Conservation (phyloP, 2,113 vertebrate genomes). For the Nothobranchius kuhntae region DNA sequence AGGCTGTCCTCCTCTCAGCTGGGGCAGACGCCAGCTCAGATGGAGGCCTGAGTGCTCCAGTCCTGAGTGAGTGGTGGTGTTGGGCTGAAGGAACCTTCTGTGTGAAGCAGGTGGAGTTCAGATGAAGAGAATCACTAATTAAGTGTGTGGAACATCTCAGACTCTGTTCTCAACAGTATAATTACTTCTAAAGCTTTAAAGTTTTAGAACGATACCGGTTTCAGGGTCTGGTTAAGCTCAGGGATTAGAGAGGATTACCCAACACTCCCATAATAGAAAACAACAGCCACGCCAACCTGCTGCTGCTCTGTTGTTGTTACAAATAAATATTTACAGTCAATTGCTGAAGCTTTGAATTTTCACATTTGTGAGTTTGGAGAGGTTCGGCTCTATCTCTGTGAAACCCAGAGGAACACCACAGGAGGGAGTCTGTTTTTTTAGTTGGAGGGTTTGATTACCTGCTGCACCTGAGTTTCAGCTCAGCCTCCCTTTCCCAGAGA, state of each 20-base stretch:
- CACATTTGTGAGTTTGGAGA: not conserved
- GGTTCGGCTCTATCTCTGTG: no score
- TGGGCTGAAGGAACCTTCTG: no score
- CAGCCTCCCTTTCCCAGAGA: not conserved
- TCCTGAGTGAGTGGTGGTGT: no score
- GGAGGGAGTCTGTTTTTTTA: not conserved
- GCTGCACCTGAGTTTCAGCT: not conserved
- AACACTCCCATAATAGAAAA: slow-evolving; percentile 1
- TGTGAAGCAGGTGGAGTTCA: not conserved
- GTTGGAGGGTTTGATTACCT: not conserved
- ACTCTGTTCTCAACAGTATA: not conserved
- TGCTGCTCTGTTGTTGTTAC: not conserved
- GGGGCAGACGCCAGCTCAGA: no score
- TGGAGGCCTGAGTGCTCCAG: no score
- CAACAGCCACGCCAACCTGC: not conserved
- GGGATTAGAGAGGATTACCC: slow-evolving; percentile 9
- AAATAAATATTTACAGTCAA: not conserved
- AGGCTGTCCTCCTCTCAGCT: no score
- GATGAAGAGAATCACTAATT: no score
- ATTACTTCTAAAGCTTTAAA: slow-evolving; percentile 5
- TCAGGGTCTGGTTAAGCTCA: slow-evolving; percentile 6
- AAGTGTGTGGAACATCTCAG: not conserved
- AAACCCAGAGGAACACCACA: not conserved
- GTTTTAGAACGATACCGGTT: not conserved
- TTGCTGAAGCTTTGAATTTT: not conserved